Evolutionary conservation across 92 coral and sea anemone genomes (phyloP).

Genomic region (Zoanthus sansibaricus): DNA sequence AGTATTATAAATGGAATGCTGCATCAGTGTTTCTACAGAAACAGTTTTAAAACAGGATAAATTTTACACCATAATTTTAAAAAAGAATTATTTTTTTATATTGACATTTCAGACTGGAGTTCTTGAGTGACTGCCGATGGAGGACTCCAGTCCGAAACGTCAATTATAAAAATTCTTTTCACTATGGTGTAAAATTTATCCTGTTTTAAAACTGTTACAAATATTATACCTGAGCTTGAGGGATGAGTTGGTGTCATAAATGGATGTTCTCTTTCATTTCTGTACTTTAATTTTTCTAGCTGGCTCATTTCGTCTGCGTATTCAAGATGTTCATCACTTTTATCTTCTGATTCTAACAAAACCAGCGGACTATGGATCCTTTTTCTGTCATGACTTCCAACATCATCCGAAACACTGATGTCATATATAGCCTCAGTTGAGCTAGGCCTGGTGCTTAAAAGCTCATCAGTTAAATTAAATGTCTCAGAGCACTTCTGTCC

Average conservation of each 20-base stretch:
- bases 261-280: conserved; percentile 36
- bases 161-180: too few relatives aligned
- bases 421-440: background rate
- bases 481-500: conserved; percentile 4
- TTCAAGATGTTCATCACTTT: background rate
- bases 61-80: too few relatives aligned
- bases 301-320: conserved; percentile 1
- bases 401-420: background rate
- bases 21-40: too few relatives aligned
- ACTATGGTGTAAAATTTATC: background rate
- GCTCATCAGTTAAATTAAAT: background rate
- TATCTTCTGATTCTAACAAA: conserved; percentile 15
- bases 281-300: background rate
- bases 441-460: background rate
- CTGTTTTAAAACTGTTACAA: background rate
- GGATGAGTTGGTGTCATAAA: conserved; percentile 44
- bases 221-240: background rate
- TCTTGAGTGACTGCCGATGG: too few relatives aligned
- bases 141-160: too few relatives aligned
- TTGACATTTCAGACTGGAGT: too few relatives aligned
- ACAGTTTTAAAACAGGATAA: too few relatives aligned
- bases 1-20: too few relatives aligned
- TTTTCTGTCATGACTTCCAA: conserved; percentile 5
- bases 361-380: conserved; percentile 23
- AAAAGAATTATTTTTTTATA: too few relatives aligned